Conservation (phyloP, 2,797 vertebrate species). For the Chrysolophus pictus region DNA sequence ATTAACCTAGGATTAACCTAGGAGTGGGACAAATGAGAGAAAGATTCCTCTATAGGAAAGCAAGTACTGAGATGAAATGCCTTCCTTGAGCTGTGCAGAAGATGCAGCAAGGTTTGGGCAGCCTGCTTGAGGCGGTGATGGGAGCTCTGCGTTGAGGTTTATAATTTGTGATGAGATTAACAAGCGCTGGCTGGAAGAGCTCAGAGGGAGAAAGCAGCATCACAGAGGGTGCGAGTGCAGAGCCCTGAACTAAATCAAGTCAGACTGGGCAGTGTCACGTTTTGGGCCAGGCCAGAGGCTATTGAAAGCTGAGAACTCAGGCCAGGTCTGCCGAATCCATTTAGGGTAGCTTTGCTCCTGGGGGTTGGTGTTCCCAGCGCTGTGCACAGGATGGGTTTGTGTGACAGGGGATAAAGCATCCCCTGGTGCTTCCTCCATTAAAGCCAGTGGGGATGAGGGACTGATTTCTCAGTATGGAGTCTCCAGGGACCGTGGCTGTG, state of each 20-base stretch:
- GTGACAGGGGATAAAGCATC: neutral
- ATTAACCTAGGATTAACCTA: neutral
- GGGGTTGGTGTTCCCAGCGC: neutral
- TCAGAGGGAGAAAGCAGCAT: neutral
- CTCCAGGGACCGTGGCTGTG: neutral
- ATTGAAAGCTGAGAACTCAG: neutral
- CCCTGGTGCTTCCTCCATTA: neutral
- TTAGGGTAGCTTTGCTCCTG: neutral
- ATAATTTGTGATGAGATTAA: slow-evolving; percentile 57
- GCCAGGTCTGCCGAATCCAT: neutral
- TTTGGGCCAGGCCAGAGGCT: neutral
- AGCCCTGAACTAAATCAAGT: slow-evolving; percentile 38
- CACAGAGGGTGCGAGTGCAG: neutral
- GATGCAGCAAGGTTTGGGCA: slow-evolving; percentile 34
- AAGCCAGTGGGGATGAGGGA: neutral
- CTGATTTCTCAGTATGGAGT: neutral
- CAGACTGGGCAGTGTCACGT: neutral
- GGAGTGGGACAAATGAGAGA: neutral
- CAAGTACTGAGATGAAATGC: neutral
- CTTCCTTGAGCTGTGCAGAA: neutral
- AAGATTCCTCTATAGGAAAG: fast-evolving
- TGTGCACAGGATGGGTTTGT: neutral
- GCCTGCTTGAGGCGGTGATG: slow-evolving; percentile 14
- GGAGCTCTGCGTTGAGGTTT: slow-evolving; percentile 8
- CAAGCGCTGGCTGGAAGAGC: slow-evolving; percentile 6